Conservation (phyloP, 2,888 invertebrate species). For the Drosophila percnosoma region DNA sequence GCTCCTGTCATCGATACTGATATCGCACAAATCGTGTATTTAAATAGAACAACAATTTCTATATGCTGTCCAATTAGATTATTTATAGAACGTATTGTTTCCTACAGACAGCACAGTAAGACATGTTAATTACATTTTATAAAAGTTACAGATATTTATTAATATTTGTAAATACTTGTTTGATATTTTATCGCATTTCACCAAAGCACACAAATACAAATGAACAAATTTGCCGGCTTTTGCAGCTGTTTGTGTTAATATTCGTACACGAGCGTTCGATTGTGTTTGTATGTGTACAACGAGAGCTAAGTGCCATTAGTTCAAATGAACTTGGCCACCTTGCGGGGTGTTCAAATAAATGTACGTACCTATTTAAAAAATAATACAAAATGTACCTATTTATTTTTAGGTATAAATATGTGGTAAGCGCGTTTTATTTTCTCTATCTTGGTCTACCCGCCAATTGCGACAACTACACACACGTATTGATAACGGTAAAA, state of each 20-base stretch:
- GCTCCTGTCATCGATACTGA: background rate
- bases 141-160: conserved; percentile 4
- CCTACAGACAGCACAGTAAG: background rate
- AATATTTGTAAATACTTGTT: background rate
- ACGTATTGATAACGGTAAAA: conserved; percentile 44
- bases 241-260: background rate
- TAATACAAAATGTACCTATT: too few relatives aligned
- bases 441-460: conserved; percentile 24
- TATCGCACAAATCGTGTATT: conserved; percentile 9
- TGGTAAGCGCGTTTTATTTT: conserved; percentile 16
- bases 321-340: conserved; percentile 45
- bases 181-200: background rate
- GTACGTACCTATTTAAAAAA: too few relatives aligned
- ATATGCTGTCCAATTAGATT: conserved; percentile 1
- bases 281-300: conserved; percentile 11
- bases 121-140: background rate
- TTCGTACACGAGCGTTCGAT: background rate
- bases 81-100: background rate
- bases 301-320: conserved; percentile 24
- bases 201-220: background rate
- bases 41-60: conserved; percentile 23
- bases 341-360: conserved; percentile 18
- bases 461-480: conserved; percentile 5
- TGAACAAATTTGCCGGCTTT: background rate
- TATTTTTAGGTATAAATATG: conserved; percentile 29